A percentile compares a stretch with the other conserved stretches of the same genome.
Evolutionary conservation across 2,113 vertebrate genomes (phyloP).

Genomic region (Trichomycterus rosablanca): DNA sequence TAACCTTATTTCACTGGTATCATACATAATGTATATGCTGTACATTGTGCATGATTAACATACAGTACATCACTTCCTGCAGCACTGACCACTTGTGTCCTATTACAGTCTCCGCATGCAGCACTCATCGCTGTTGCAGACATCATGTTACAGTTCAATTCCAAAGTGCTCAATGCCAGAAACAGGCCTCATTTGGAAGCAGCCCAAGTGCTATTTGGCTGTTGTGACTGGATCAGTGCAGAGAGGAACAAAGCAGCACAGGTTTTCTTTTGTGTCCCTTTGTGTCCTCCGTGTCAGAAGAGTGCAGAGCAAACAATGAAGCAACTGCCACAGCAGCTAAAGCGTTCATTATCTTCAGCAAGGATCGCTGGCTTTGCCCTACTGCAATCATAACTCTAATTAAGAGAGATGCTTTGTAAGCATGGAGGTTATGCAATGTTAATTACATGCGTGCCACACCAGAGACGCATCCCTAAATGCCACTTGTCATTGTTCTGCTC

Average conservation of each 20-base stretch:
- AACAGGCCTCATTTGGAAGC: constrained; percentile 46
- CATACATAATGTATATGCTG: neutral
- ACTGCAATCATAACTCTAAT: constrained; percentile 69
- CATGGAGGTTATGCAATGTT: constrained; percentile 65
- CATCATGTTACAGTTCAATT: constrained; percentile 52
- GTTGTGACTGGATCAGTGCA: constrained; percentile 59
- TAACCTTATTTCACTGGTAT: neutral
- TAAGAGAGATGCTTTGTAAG: constrained; percentile 72
- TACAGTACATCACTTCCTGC: neutral
- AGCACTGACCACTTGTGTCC: constrained; percentile 5
- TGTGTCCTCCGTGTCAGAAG: constrained; percentile 66
- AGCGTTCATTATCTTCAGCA: constrained; percentile 60
- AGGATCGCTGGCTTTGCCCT: constrained; percentile 61
- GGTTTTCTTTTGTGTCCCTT: constrained; percentile 60
- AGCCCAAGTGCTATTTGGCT: constrained; percentile 61
- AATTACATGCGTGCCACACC: constrained; percentile 54
- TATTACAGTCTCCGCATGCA: neutral
- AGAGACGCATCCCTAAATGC: constrained; percentile 56
- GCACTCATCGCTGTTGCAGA: neutral
- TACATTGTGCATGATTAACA: neutral
- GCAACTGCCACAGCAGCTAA: constrained; percentile 48
- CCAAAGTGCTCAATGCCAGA: constrained; percentile 22
- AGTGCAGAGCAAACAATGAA: constrained; percentile 58
- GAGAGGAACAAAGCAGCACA: constrained; percentile 60
- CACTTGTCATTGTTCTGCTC: constrained; percentile 50